Evolutionary conservation across 2,113 vertebrate species (phyloP), one percentile per base, ranked within the genome.

Genomic region (Tringa solitaria): DNA sequence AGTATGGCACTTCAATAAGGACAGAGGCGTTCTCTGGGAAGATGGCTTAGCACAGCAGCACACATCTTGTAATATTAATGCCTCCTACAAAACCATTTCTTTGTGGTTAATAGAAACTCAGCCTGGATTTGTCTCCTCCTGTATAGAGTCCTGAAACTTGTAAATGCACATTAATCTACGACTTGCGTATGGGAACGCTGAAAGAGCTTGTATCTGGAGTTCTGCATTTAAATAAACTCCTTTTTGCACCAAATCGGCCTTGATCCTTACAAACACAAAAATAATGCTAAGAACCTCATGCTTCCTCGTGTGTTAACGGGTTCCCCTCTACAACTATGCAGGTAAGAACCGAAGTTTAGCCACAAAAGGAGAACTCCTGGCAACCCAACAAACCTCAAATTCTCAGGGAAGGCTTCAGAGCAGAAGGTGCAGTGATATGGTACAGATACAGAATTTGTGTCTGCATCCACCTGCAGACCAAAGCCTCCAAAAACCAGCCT

Each of bases 301-400:
- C 15, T 56, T 27, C 45, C 64, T 51, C 48, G 13, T 0, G 14
- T 9, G 21, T 7, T 39, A 45, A 35, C 30, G 30, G 30, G 0
- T 57, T 33, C 50, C 53, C n/a, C 67, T 13, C 26, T 26, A 77
- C 50, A 92, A 57, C 67, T 37, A 8, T 10, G 79, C 75, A 79
- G 94, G 64, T 56, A 74, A 73, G 89, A 95, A 76, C 86, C 82
- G 76, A 96, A 94, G 72, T 79, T 87, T 8, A 86, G 95, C 87
- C 83, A 65, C 89, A 94, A 78, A 85, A 84, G 84, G 65, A 85
- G 80, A 74, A 79, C 53, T 81, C 83, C 84, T 56, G 65, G 68
- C 63, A 78, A 57, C 83, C 85, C 95, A 86, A 89, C 81, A 94
- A 60, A 97, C 51, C 93, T 95, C 95, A 72, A 9, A 75, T 76